phyloP scores from a whole-genome alignment of 2,888 invertebrate species.

The Adelognathus sp. region DNA sequence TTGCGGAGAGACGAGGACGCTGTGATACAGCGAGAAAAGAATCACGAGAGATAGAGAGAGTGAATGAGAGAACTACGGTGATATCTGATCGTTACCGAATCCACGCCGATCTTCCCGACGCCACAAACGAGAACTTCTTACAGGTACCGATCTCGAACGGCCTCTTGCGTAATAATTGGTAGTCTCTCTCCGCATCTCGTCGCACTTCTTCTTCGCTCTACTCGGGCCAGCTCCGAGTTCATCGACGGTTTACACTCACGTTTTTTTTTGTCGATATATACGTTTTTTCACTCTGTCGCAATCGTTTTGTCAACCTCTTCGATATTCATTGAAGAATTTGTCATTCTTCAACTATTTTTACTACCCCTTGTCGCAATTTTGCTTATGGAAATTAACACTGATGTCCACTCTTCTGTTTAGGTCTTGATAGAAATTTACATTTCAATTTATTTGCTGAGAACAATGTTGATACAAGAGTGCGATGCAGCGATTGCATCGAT shows the following conservation, averaged over 20 bases:
- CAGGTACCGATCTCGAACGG: conserved; percentile 36
- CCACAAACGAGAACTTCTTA: conserved; percentile 10
- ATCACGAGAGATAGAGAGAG: no score
- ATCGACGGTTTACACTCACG: neutral
- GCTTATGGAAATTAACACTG: neutral
- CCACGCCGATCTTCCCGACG: conserved; percentile 23
- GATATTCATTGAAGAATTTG: neutral
- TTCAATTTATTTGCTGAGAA: neutral
- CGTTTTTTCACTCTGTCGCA: no score
- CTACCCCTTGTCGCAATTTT: neutral
- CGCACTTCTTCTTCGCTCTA: neutral
- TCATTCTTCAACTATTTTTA: neutral
- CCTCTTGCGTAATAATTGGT: conserved; percentile 45
- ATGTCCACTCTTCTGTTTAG: no score
- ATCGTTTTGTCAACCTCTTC: no score
- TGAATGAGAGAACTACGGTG: no score
- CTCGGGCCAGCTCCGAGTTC: neutral
- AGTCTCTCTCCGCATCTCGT: neutral
- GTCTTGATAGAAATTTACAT: neutral
- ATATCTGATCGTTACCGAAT: conserved; percentile 56
- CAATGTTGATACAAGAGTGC: neutral
- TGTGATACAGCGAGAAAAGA: conserved; percentile 23
- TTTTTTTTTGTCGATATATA: no score
- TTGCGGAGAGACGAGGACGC: conserved; percentile 8
- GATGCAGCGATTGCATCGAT: neutral